Evolutionary conservation across 2,888 invertebrate genomes (phyloP).

Genomic region (Campopleginae sp.): DNA sequence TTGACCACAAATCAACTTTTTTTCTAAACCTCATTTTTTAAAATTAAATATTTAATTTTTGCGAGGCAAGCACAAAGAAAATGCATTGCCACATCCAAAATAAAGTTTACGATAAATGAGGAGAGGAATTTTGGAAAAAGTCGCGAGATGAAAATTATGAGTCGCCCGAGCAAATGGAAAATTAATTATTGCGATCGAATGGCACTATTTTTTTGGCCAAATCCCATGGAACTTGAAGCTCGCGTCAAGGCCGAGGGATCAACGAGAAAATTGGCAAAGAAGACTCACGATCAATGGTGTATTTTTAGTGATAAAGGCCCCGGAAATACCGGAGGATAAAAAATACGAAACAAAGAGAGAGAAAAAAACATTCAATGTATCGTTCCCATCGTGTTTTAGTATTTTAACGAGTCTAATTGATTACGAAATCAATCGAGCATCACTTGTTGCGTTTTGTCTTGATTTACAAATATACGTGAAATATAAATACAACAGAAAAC

Average conservation of each 20-base stretch:
- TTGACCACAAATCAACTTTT: background rate
- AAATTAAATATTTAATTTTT: no score
- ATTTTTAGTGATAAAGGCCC: conserved; percentile 37
- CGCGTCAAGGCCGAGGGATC: background rate
- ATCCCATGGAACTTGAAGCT: conserved; percentile 11
- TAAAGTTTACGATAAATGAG: background rate
- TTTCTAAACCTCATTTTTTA: no score
- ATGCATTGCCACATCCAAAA: conserved; percentile 20
- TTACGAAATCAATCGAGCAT: conserved; percentile 21
- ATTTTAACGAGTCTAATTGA: conserved; percentile 70
- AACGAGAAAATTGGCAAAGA: background rate
- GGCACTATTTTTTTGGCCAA: conserved; percentile 10
- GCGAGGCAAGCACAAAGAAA: background rate
- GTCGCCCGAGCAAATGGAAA: background rate
- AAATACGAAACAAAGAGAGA: background rate
- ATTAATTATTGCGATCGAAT: background rate
- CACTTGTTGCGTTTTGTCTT: conserved; percentile 10
- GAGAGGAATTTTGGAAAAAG: background rate
- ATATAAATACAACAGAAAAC: background rate
- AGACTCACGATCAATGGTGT: conserved; percentile 18
- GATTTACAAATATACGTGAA: background rate
- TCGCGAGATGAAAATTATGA: background rate
- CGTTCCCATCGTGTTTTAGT: conserved; percentile 71
- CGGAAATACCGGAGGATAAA: background rate
- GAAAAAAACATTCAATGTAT: conserved; percentile 72